Evolutionary conservation across 2,113 vertebrate species (phyloP).

Genomic region (Corythornis cristatus): DNA sequence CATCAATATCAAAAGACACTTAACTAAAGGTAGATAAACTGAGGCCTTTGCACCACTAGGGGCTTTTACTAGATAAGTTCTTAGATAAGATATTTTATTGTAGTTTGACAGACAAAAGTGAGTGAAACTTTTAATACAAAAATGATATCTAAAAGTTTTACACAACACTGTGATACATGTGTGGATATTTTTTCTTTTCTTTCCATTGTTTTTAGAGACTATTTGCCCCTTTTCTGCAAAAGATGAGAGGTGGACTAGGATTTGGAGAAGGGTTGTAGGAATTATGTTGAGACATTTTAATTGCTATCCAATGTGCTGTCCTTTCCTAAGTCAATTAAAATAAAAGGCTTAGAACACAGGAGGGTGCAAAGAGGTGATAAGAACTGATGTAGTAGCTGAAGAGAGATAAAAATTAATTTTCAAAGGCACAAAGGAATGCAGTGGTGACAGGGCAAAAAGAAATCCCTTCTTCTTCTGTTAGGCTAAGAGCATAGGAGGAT

Average conservation of each 20-base stretch:
- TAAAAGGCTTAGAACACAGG: slow-evolving; percentile 26
- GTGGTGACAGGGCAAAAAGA: neutral
- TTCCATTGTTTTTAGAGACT: neutral
- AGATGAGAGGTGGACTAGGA: neutral
- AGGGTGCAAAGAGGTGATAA: slow-evolving; percentile 1
- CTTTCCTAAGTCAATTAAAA: slow-evolving; percentile 23
- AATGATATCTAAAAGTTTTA: neutral
- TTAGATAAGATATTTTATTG: neutral
- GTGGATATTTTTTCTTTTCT: neutral
- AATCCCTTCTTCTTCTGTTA: neutral
- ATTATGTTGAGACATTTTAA: neutral
- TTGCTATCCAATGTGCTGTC: neutral
- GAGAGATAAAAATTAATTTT: neutral
- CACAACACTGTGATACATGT: neutral
- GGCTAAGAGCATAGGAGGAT: neutral
- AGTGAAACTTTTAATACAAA: neutral
- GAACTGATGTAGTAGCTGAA: neutral
- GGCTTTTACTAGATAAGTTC: neutral
- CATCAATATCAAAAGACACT: neutral
- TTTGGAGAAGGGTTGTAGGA: neutral
- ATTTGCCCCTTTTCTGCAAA: neutral
- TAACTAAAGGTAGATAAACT: neutral
- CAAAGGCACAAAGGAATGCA: neutral
- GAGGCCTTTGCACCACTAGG: neutral
- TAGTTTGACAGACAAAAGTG: neutral